phyloP scores from a whole-genome alignment of 2,113 vertebrate species.

The Todiramphus saurophagus region DNA sequence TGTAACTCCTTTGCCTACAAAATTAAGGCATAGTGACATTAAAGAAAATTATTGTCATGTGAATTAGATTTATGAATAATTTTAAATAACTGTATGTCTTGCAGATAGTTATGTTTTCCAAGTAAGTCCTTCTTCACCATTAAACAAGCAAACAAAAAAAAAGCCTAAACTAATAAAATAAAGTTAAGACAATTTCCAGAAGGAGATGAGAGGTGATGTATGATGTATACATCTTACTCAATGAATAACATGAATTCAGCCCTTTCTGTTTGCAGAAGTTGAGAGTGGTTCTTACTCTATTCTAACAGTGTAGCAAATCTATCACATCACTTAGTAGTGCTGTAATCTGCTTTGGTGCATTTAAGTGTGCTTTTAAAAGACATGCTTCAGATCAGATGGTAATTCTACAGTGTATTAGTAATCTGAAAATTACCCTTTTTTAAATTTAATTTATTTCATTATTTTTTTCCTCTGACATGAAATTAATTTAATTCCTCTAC shows the following conservation, averaged over 20 bases:
- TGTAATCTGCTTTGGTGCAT: neutral
- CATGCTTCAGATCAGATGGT: too few species aligned
- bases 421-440: neutral
- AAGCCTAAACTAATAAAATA: neutral
- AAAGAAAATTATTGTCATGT: neutral
- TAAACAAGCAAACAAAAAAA: neutral
- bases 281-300: neutral
- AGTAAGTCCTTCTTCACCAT: neutral
- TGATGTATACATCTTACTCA: neutral
- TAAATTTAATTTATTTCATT: neutral
- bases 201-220: neutral
- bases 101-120: neutral
- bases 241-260: neutral
- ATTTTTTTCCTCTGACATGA: neutral
- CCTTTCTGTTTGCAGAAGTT: neutral
- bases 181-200: neutral
- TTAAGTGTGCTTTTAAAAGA: neutral
- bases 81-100: neutral
- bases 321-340: neutral
- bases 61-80: neutral
- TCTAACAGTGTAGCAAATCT: neutral
- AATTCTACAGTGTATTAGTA: neutral
- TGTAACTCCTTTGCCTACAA: neutral
- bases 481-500: neutral
- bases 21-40: neutral